Conservation (phyloP, 2,888 invertebrate species). For the Cistogaster globosa region DNA sequence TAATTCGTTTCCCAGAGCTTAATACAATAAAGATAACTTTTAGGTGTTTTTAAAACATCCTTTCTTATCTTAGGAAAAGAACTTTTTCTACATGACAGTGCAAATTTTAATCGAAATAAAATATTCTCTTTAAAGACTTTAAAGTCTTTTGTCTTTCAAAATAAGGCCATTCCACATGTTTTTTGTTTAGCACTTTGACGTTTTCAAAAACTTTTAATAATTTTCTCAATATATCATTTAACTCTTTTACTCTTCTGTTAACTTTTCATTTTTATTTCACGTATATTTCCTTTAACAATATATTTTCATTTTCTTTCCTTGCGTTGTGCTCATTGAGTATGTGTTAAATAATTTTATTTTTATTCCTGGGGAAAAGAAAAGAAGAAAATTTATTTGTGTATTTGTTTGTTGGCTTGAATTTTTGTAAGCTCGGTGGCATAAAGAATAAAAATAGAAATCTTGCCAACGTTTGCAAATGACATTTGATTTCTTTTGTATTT, state of each 20-base stretch:
- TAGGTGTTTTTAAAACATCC: no score
- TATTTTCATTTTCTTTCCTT: slow-evolving; percentile 50
- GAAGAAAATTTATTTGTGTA: slow-evolving; percentile 61
- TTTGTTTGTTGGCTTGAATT: slow-evolving; percentile 41
- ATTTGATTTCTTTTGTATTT: slow-evolving; percentile 75
- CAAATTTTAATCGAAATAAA: no score
- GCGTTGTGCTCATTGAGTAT: slow-evolving; percentile 40
- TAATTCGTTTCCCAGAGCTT: no score
- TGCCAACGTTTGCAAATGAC: slow-evolving; percentile 75
- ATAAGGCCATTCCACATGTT: no score
- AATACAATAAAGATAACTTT: no score
- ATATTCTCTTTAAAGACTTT: no score
- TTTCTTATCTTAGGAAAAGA: no score
- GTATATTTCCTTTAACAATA: slow-evolving; percentile 33
- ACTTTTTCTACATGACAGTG: no score
- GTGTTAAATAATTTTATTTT: slow-evolving; percentile 55
- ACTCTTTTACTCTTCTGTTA: slow-evolving; percentile 4
- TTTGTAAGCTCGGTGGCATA: slow-evolving; percentile 60
- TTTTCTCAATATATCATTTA: background rate
- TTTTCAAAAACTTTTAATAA: no score
- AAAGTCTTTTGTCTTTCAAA: no score
- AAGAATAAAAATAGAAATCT: slow-evolving; percentile 34
- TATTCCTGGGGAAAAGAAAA: background rate
- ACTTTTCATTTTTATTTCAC: slow-evolving; percentile 36
- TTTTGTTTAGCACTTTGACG: no score